Evolutionary conservation across 2,797 vertebrate species (phyloP).

Genomic region (Acanthurus leucopareius): DNA sequence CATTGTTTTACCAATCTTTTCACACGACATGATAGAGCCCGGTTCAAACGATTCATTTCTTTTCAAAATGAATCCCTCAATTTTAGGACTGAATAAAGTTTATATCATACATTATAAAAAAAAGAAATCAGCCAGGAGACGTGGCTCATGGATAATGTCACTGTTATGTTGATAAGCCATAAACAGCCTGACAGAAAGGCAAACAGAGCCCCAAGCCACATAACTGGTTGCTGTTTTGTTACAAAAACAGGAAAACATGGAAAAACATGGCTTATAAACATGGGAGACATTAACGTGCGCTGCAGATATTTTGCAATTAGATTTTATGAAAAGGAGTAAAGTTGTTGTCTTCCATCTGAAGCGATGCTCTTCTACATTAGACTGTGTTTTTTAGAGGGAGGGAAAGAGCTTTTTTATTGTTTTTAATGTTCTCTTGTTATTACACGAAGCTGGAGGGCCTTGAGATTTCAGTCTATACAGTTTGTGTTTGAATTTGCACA

Average conservation of each 20-base stretch:
- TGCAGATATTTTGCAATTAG: neutral
- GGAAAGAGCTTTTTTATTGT: neutral
- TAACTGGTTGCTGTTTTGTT: neutral
- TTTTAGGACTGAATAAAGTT: neutral
- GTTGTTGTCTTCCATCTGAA: constrained; percentile 1
- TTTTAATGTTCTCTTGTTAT: constrained; percentile 5
- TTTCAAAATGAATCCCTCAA: neutral
- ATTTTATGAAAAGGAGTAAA: neutral
- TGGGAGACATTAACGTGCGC: neutral
- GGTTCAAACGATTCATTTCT: too few species aligned
- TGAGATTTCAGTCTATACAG: neutral
- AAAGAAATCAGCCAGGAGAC: neutral
- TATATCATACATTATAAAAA: neutral
- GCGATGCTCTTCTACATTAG: neutral
- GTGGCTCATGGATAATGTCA: constrained; percentile 1
- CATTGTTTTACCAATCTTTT: too few species aligned
- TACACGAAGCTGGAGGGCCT: neutral
- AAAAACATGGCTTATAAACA: neutral
- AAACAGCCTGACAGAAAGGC: constrained; percentile 6
- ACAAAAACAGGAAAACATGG: neutral
- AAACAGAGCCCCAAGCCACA: neutral
- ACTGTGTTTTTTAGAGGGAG: neutral
- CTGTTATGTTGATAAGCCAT: constrained; percentile 2
- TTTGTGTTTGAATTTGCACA: neutral
- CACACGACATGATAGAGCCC: too few species aligned